A percentile compares a stretch with the other conserved stretches of the same genome.
These are phyloP conservation scores for Tillus elongatus DNA, from an alignment of 2,888 invertebrate genomes.

Conservation along the genomic window DNA sequence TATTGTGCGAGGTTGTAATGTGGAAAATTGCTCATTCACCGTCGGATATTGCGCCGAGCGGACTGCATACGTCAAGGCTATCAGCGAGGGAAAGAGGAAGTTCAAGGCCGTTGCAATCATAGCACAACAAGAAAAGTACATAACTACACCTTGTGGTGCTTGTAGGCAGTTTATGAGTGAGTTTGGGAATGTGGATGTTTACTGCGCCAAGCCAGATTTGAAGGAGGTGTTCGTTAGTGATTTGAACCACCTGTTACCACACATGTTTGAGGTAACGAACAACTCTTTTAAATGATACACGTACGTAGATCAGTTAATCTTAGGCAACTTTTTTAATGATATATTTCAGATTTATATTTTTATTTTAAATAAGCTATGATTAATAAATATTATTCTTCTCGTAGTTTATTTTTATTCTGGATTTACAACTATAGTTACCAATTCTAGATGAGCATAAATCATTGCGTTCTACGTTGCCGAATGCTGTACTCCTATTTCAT, in stretches of 20 bases:
- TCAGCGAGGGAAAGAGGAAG: conserved; percentile 69
- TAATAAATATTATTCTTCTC: too few species aligned
- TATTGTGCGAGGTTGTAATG: conserved; percentile 74
- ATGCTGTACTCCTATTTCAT: too few species aligned
- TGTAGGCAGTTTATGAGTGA: conserved; percentile 78
- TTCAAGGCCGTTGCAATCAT: conserved; percentile 66
- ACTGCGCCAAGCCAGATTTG: conserved; percentile 60
- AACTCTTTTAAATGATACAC: conserved; percentile 18
- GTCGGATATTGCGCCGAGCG: conserved; percentile 84
- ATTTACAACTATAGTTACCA: too few species aligned
- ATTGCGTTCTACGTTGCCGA: too few species aligned
- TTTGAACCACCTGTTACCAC: conserved; percentile 55
- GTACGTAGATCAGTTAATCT: conserved; percentile 12
- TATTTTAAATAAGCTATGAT: too few species aligned
- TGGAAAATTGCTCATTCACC: conserved; percentile 80
- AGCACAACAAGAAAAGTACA: conserved; percentile 51
- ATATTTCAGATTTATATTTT: too few species aligned
- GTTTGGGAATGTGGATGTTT: conserved; percentile 66
- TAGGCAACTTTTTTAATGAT: too few species aligned
- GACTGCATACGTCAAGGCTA: conserved; percentile 72
- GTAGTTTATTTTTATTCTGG: too few species aligned
- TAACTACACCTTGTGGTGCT: conserved; percentile 78
- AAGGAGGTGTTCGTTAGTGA: conserved; percentile 56
- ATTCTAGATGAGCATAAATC: too few species aligned
- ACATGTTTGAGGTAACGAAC: conserved; percentile 34